Evolutionary conservation across 2,797 vertebrate species (phyloP), one percentile per base, ranked within the genome.

Genomic region (Acanthis flammea): DNA sequence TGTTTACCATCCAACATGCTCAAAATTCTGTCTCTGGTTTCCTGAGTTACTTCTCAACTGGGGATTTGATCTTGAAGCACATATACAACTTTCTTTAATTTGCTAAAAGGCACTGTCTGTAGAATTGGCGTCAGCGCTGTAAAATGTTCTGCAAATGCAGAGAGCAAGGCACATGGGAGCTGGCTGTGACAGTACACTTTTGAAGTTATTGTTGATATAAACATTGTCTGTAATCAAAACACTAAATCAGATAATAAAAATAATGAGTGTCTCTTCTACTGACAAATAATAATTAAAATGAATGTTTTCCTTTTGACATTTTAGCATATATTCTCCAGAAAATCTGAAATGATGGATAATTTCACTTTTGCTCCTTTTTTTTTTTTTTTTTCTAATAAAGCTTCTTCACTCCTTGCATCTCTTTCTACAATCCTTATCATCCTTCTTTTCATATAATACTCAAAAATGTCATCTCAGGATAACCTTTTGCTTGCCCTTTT

Each of bases 401-500:
- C 31, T 93, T 86, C 50, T 37, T 88, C n/a, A 55, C 53, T 82
- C 44, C 42, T 93, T 90, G 74, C 47, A 92, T 94, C 90, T 81
- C 31, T 47, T 96, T 93, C 30, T 81, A 54, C 45, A 68, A 51
- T 60, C 33, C 58, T 92, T 85, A 72, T 95, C 86, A 74, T 91
- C 79, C 9, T 41, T 88, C 17, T 68, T 80, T 90, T 92, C 51
- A 25, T 63, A 78, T 50, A 96, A 83, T 89, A 90, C 86, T 91
- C 75, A 74, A 93, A 96, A 97, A 96, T 95, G 76, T 96, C 87
- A 95, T 80, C 62, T 86, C 31, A 91, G 79, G 71, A 72, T 86
- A 94, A 90, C 41, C 63, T 95, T 96, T 97, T 65, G 74, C 81
- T 96, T 92, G 70, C 91, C 81, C 91, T 97, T 97, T 82, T 82